phyloP scores from a whole-genome alignment of 2,888 invertebrate species.

The Ditula angustiorana region DNA sequence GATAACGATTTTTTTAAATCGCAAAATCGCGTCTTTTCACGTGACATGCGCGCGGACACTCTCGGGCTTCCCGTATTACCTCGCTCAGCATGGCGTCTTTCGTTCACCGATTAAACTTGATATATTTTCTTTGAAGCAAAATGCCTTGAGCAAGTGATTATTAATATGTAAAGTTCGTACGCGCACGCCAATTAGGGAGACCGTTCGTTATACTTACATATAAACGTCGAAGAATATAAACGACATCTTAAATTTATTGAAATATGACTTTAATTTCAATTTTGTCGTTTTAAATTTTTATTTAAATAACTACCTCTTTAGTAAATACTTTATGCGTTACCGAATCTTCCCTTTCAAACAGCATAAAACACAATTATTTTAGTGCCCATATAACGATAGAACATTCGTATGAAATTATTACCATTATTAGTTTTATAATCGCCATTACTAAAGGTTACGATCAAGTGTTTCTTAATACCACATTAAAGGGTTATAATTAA shows the following conservation, averaged over 20 bases:
- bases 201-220: slow-evolving; percentile 43
- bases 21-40: neutral
- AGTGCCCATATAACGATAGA: too few species aligned
- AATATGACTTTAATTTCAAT: slow-evolving; percentile 17
- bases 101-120: slow-evolving; percentile 36
- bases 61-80: slow-evolving; percentile 48
- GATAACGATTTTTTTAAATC: too few species aligned
- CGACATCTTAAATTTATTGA: slow-evolving; percentile 32
- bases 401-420: too few species aligned
- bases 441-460: too few species aligned
- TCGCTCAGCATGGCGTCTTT: slow-evolving; percentile 45
- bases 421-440: too few species aligned
- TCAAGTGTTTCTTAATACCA: too few species aligned
- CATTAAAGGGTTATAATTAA: too few species aligned
- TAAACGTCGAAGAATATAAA: slow-evolving; percentile 28
- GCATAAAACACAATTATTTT: too few species aligned
- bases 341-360: too few species aligned
- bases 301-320: slow-evolving; percentile 1
- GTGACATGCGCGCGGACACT: slow-evolving; percentile 47
- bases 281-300: slow-evolving; percentile 8
- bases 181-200: slow-evolving; percentile 43
- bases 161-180: slow-evolving; percentile 49
- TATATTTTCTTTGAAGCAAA: slow-evolving; percentile 48
- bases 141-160: slow-evolving; percentile 47
- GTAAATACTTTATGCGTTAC: neutral